A percentile compares a stretch with the other conserved stretches of the same genome.
Conservation (phyloP, 2,888 invertebrate species). For the Trachelus troglodyta region DNA sequence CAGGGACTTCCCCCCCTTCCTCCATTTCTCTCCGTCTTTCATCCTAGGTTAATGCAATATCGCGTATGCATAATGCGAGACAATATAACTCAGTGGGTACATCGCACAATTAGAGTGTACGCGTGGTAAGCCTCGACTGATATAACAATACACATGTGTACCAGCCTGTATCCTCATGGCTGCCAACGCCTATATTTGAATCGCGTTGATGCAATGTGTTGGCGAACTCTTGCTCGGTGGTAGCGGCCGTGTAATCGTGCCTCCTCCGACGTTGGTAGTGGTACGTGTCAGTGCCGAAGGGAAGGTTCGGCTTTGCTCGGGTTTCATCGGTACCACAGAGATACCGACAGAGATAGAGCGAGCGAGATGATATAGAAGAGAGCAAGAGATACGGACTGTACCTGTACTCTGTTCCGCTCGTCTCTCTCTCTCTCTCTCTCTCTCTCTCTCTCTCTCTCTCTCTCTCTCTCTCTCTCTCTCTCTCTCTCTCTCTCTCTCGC, state of each 20-base stretch:
- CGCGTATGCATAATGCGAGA: constrained; percentile 43
- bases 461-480: constrained; percentile 4
- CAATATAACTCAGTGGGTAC: constrained; percentile 47
- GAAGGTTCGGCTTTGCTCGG: constrained; percentile 1
- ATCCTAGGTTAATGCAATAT: constrained; percentile 24
- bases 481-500: not conserved
- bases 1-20: not conserved
- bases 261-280: not conserved
- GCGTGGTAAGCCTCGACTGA: constrained; percentile 18
- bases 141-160: not conserved
- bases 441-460: not conserved
- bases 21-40: not conserved
- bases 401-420: not conserved
- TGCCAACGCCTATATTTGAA: constrained; percentile 32
- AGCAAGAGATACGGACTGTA: not conserved
- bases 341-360: constrained; percentile 1
- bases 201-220: constrained; percentile 27
- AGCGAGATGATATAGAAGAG: not conserved
- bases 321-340: constrained; percentile 6
- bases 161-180: constrained; percentile 20
- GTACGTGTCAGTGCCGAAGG: constrained; percentile 11
- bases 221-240: constrained; percentile 4
- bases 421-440: constrained; percentile 8
- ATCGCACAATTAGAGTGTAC: constrained; percentile 49
- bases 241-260: not conserved